phyloP scores from a whole-genome alignment of 2,113 vertebrate genomes.

The Turnix velox region DNA sequence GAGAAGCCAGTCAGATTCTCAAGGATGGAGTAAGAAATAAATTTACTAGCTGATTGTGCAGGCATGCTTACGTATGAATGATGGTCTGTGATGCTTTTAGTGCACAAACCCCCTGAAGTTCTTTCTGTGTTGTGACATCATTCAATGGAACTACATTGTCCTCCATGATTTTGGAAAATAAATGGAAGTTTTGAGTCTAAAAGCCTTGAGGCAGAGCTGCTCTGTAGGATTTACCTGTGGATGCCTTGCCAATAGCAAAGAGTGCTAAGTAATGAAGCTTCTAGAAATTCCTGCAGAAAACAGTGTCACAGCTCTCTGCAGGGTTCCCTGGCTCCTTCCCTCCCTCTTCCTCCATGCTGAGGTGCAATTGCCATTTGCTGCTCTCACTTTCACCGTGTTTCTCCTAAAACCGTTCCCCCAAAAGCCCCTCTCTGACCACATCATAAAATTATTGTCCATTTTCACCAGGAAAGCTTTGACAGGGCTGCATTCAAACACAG shows the following conservation, averaged over 20 bases:
- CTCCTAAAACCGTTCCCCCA: neutral
- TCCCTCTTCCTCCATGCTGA: neutral
- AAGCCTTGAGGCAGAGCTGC: neutral
- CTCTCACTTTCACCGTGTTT: neutral
- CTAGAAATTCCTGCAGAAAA: neutral
- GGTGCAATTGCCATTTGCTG: neutral
- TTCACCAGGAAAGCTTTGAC: neutral
- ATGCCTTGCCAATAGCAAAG: neutral
- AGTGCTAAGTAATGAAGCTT: neutral
- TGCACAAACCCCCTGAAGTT: neutral
- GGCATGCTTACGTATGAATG: accelerated
- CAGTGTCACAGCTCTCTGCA: neutral
- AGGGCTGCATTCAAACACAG: accelerated
- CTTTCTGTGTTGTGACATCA: neutral
- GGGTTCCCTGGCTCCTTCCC: neutral
- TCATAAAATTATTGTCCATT: neutral
- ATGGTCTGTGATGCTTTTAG: neutral
- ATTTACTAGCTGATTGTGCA: neutral
- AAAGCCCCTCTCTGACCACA: neutral
- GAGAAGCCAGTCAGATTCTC: neutral
- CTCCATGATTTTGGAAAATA: neutral
- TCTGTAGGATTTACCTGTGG: neutral
- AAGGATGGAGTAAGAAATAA: neutral
- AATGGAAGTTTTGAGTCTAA: neutral
- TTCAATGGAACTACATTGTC: neutral